Base-by-base conservation (phyloP, 35 echinoderm and acorn worm genomes). In the Strongylocentrotus purpuratus region DNA sequence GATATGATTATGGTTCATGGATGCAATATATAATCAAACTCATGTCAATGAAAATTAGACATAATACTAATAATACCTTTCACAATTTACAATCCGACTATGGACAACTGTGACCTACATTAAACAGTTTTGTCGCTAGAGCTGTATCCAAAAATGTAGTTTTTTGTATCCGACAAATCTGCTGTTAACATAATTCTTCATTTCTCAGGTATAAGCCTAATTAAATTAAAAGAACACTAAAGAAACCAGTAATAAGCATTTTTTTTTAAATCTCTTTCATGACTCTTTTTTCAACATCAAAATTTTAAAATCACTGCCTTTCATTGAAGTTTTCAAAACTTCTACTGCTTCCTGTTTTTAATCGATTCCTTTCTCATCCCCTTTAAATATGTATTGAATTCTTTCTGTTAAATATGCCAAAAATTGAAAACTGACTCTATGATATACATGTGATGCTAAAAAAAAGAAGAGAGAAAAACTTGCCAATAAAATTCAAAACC, bases 51-150 rank as follows among this genome's bases (percentile, higher is more conserved):
- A n/a, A n/a, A 28, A 78, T 78, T n/a, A 78, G 65, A 78, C 65
- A n/a, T 78, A 78, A 78, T n/a, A 78, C 65, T 78, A 28, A 78
- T 78, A 78, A 78, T n/a, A 78, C 65, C 65, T 78, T 78, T n/a
- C 22, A 78, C 28, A 22, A 78, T 78, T 78, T 18, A 78, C 65
- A 7, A 78, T 28, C 65, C 4, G 65, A 28, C 28, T 28, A 4
- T 78, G 11, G 52, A 78, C 65, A 78, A 28, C 22, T 4, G 4
- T 78, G 65, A 78, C 65, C 65, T 78, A 78, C 28, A 78, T 78
- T 28, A 78, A 22, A 78, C 65, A 78, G 20, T 5, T 78, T 28
- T n/a, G 7, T 22, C 22, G n/a, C 20, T n/a, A 28, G 65, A 8
- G 28, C 65, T n/a, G 20, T 78, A n/a, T 78, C 65, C 50, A 0